These are phyloP conservation scores for Melitaea cinxia DNA, from an alignment of 1,140 invertebrate species.

Conservation along the genomic window DNA sequence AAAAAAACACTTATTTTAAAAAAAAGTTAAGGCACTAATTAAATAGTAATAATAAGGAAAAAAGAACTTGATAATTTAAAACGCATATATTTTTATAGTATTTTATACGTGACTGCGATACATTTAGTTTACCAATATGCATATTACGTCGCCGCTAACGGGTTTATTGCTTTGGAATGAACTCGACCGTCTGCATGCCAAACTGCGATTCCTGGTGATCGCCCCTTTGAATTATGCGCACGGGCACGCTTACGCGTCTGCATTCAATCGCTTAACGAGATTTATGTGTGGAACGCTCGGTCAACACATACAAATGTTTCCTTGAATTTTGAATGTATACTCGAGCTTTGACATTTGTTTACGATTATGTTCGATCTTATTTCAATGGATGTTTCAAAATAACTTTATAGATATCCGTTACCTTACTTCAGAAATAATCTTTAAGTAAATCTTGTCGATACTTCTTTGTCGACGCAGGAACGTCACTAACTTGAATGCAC, in stretches of 20 bases:
- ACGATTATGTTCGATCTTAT: slow-evolving; percentile 7
- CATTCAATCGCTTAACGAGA: slow-evolving; percentile 70
- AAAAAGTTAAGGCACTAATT: neutral
- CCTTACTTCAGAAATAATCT: neutral
- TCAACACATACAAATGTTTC: slow-evolving; percentile 67
- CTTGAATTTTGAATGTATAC: slow-evolving; percentile 55
- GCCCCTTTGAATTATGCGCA: slow-evolving; percentile 77
- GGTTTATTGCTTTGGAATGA: slow-evolving; percentile 76
- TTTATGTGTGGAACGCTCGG: slow-evolving; percentile 67
- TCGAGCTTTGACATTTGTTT: slow-evolving; percentile 22
- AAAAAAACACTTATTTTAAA: neutral
- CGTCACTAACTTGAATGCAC: slow-evolving; percentile 25
- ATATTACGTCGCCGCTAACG: slow-evolving; percentile 73
- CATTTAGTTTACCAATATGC: slow-evolving; percentile 62
- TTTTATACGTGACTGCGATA: slow-evolving; percentile 40
- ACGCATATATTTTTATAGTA: slow-evolving; percentile 30
- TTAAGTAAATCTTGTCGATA: slow-evolving; percentile 8
- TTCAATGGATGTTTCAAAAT: neutral
- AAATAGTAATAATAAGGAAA: neutral
- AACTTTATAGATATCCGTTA: neutral
- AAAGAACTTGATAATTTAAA: neutral
- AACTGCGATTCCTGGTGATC: slow-evolving; percentile 76
- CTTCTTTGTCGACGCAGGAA: neutral
- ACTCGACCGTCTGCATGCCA: slow-evolving; percentile 75
- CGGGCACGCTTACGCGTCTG: slow-evolving; percentile 70